These are phyloP conservation scores for Phasia obesa DNA, from an alignment of 2,888 invertebrate species.

Conservation along the genomic window DNA sequence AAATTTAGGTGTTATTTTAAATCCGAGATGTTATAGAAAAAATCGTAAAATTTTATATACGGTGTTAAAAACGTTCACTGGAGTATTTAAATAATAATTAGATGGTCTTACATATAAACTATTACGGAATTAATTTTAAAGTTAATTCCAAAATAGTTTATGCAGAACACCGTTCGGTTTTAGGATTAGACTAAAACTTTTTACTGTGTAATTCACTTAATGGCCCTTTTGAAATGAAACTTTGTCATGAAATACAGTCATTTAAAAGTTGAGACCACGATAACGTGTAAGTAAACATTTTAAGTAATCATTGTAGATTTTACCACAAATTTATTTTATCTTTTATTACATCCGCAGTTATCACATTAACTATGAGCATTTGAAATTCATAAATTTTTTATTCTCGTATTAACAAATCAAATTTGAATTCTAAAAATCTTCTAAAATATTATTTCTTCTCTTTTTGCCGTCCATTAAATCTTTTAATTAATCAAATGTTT, in stretches of 20 bases:
- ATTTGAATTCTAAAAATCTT: conserved; percentile 13
- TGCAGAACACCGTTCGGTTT: no score
- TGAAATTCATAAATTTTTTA: no score
- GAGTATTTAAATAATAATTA: no score
- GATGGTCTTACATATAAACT: no score
- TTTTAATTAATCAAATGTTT: conserved; percentile 61
- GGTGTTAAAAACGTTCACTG: no score
- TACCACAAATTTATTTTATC: conserved; percentile 1
- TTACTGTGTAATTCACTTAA: conserved; percentile 30
- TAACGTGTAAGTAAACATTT: background rate
- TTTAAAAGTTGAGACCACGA: background rate
- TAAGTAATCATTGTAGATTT: background rate
- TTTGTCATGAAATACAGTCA: background rate
- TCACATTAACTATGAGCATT: no score
- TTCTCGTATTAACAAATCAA: background rate
- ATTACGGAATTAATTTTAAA: no score
- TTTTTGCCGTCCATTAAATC: conserved; percentile 40
- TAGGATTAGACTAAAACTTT: no score
- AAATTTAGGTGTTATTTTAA: no score
- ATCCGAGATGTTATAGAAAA: no score
- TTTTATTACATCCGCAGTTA: background rate
- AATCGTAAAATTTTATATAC: no score
- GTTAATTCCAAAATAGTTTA: no score
- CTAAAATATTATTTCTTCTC: background rate
- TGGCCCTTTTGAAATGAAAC: conserved; percentile 14